These are phyloP conservation scores for Ctenosaura bakeri DNA, from an alignment of 2,797 vertebrate species.

Conservation along the genomic window DNA sequence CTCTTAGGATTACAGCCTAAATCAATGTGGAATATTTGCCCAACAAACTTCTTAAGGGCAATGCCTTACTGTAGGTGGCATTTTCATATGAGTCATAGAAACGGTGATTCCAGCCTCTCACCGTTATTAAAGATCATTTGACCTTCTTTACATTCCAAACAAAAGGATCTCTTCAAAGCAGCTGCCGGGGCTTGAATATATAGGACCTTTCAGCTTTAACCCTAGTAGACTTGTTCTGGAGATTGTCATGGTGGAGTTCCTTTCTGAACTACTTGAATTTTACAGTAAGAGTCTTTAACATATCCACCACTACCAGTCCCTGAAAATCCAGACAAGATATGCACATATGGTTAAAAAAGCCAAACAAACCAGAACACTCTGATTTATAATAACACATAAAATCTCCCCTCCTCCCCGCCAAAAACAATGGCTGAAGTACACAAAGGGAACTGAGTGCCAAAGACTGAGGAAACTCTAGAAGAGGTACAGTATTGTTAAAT, in stretches of 20 bases:
- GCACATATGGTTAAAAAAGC: not conserved
- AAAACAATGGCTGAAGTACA: not conserved
- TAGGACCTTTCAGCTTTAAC: not conserved
- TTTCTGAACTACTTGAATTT: not conserved
- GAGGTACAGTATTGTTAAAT: not conserved
- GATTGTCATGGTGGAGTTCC: not conserved
- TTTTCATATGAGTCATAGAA: slow-evolving; percentile 33
- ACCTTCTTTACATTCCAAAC: slow-evolving; percentile 46
- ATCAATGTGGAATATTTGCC: not conserved
- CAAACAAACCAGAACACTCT: not conserved
- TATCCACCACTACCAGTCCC: too few relatives aligned
- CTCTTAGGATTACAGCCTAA: slow-evolving; percentile 1
- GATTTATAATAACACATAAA: not conserved
- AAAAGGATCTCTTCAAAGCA: slow-evolving; percentile 27
- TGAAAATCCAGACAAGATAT: not conserved
- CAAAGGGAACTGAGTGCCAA: not conserved
- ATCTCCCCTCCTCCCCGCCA: too few relatives aligned
- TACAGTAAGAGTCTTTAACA: not conserved
- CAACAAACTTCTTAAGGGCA: slow-evolving; percentile 22
- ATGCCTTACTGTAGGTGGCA: slow-evolving; percentile 2
- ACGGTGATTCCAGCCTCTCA: slow-evolving; percentile 11
- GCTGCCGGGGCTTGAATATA: not conserved
- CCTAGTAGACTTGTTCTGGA: not conserved
- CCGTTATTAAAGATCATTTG: slow-evolving; percentile 46
- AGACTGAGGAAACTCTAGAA: not conserved